Base-by-base conservation (phyloP, 1,140 invertebrate species). In the Pomacea maculata region DNA sequence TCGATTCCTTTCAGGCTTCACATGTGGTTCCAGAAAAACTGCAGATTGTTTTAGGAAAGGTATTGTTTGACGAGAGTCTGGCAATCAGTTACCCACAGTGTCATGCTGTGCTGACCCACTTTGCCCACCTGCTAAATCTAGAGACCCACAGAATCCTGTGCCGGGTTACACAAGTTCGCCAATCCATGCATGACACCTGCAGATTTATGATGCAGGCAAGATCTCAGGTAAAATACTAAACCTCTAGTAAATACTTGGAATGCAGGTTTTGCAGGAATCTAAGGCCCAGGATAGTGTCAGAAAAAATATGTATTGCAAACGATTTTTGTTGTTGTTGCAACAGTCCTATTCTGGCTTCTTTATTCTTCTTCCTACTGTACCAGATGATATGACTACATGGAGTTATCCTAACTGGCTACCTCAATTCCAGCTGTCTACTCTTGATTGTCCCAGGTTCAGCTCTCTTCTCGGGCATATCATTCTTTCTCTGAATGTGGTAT, bases 121-220 rank as follows among this genome's bases (percentile, higher is more conserved):
- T 86, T 63, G 61, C 86, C 70, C 81, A 87, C 75, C 65, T 80
- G 19, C 72, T 86, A 8, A 85, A 84, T 68, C 72, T 73, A 19
- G 82, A 85, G 14, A 79, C 75, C 4, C 84, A 86, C 75, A 72
- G 77, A 19, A 45, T 85, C n/a, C 88, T 84, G 72, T 74, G 78
- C 9, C 75, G 81, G 11, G 80, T 85, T 1, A 64, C 80, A 15
- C 82, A 83, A 65, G 71, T 89, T 1, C 86, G 85, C 73, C 84
- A 83, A n/a, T 89, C 88, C 45, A 82, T 89, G 74, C 71, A 83
- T 25, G 86, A 86, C 65, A 86, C 89, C 14, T 89, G 88, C 83
- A 72, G 79, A 25, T 89, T 89, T 83, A 78, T 88, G 7, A 76
- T 84, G 73, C 75, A 85, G 64, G 72, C 77, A 34, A n/a, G 29